Percentiles rank a stretch among this genome's conserved stretches.
Evolutionary conservation across 2,888 invertebrate genomes (phyloP).

Genomic region (Trisateles emortualis): DNA sequence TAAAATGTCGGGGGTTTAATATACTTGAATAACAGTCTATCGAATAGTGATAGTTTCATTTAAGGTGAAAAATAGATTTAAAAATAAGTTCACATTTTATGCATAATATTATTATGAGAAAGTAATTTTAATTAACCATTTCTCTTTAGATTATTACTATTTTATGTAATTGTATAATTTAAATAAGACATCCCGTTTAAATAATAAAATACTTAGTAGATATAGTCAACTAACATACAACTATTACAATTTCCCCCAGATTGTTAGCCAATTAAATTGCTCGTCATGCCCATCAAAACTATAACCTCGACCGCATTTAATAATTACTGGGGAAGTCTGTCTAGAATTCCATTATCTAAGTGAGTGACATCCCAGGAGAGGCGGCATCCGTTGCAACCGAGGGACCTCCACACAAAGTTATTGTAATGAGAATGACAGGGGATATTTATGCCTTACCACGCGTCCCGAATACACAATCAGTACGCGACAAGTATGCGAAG

Average conservation of each 20-base stretch:
- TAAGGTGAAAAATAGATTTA: too few relatives aligned
- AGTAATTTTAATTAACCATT: too few relatives aligned
- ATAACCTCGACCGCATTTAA: constrained; percentile 51
- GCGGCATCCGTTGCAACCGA: constrained; percentile 69
- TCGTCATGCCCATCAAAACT: constrained; percentile 18
- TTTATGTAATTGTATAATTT: too few relatives aligned
- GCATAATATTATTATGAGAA: too few relatives aligned
- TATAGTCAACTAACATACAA: background rate
- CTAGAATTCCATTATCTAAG: constrained; percentile 79
- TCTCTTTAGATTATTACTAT: too few relatives aligned
- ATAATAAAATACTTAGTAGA: too few relatives aligned
- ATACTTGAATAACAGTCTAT: background rate
- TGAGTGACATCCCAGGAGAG: constrained; percentile 78
- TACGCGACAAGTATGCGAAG: constrained; percentile 37
- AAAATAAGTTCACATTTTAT: background rate
- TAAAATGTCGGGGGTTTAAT: background rate
- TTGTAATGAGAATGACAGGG: constrained; percentile 83
- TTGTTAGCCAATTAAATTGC: constrained; percentile 6
- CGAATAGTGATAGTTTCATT: background rate
- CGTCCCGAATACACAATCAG: constrained; percentile 81
- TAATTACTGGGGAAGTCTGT: constrained; percentile 69
- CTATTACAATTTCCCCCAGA: background rate
- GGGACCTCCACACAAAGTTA: constrained; percentile 78
- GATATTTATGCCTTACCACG: constrained; percentile 84
- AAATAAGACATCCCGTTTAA: too few relatives aligned